phyloP scores from a whole-genome alignment of 2,888 invertebrate genomes.

The Gasteruption jaculator region DNA sequence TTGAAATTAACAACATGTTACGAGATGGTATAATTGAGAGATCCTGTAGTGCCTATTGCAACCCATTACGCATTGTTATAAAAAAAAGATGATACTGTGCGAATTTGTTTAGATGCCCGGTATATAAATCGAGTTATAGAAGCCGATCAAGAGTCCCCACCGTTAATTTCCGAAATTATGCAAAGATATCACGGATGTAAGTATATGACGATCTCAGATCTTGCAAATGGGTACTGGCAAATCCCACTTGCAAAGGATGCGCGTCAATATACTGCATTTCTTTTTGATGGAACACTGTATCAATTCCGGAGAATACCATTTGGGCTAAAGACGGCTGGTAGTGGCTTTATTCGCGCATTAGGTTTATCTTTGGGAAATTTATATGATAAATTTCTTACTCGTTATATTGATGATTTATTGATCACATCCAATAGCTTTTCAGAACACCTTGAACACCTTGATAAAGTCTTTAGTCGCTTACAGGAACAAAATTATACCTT shows the following conservation, averaged over 20 bases:
- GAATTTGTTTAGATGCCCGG: constrained; percentile 1
- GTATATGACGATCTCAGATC: not conserved
- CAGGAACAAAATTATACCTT: not conserved
- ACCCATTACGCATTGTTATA: not conserved
- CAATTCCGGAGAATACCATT: constrained; percentile 2
- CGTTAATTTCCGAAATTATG: not conserved
- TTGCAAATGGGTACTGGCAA: constrained; percentile 4
- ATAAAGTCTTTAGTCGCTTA: not conserved
- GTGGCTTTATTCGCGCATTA: constrained; percentile 1
- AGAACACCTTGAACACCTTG: constrained; percentile 1
- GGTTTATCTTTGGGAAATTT: not conserved
- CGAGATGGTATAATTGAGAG: not conserved
- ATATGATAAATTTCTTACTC: not conserved
- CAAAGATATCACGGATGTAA: not conserved
- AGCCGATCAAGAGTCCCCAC: not conserved
- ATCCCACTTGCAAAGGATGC: too few species aligned
- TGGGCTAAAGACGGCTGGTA: too few species aligned
- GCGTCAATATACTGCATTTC: not conserved
- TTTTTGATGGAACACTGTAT: not conserved
- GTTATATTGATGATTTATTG: constrained; percentile 1
- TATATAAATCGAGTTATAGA: not conserved
- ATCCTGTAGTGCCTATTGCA: not conserved
- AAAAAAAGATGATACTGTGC: not conserved
- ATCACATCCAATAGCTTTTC: not conserved
- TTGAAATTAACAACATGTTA: not conserved